Evolutionary conservation across 1,140 invertebrate species (phyloP).

Genomic region (Ruditapes philippinarum): DNA sequence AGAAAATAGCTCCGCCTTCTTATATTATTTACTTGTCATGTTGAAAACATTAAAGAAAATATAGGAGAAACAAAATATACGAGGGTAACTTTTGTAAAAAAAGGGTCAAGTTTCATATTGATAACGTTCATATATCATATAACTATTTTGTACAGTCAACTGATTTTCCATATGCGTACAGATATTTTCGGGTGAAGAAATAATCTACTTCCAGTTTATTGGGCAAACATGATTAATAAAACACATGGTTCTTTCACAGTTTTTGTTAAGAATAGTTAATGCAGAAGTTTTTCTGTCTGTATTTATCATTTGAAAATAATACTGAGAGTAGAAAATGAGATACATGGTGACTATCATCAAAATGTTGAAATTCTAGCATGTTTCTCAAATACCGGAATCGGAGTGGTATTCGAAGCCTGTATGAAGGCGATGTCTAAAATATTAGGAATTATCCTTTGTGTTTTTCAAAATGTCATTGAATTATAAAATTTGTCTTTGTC

Average conservation of each 20-base stretch:
- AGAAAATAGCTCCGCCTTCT: constrained; percentile 18
- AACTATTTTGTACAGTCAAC: constrained; percentile 23
- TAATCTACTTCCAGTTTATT: constrained; percentile 8
- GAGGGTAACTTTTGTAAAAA: neutral
- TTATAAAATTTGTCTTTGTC: too few species aligned
- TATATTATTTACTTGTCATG: constrained; percentile 37
- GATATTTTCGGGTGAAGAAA: constrained; percentile 7
- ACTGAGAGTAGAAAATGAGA: too few species aligned
- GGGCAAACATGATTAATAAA: constrained; percentile 20
- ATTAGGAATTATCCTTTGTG: too few species aligned
- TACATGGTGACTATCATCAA: too few species aligned
- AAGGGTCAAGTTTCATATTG: constrained; percentile 5
- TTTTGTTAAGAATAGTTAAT: constrained; percentile 2
- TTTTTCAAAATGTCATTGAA: too few species aligned
- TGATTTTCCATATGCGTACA: constrained; percentile 4
- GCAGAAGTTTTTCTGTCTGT: neutral
- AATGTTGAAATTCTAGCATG: too few species aligned
- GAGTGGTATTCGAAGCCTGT: too few species aligned
- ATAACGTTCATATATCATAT: constrained; percentile 18
- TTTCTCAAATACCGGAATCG: too few species aligned
- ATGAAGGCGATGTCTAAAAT: too few species aligned
- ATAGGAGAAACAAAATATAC: neutral
- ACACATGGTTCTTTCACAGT: neutral
- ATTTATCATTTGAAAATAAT: neutral
- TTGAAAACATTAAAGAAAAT: constrained; percentile 18